phyloP scores from a whole-genome alignment of 2,797 vertebrate genomes.

The Iguana delicatissima region DNA sequence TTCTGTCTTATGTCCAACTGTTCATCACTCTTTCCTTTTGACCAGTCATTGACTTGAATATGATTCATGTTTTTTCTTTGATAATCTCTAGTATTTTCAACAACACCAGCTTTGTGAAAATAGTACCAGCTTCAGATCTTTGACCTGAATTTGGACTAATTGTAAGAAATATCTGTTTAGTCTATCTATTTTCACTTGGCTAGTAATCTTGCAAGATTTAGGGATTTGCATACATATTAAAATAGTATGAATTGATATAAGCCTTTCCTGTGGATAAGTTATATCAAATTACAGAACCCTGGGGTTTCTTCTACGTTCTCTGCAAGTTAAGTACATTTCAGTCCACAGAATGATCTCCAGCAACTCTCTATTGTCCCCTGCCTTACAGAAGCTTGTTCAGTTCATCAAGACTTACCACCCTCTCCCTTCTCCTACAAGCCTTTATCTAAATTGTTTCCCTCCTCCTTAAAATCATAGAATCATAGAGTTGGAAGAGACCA shows the following conservation, averaged over 20 bases:
- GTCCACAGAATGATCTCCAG: not conserved
- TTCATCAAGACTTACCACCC: not conserved
- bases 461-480: not conserved
- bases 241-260: slow-evolving; percentile 58
- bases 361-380: not conserved
- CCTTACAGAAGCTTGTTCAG: not conserved
- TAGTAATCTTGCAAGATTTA: slow-evolving; percentile 58
- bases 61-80: slow-evolving; percentile 40
- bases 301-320: slow-evolving; percentile 28
- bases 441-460: not conserved
- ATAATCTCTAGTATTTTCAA: slow-evolving; percentile 38
- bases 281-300: slow-evolving; percentile 28
- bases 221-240: slow-evolving; percentile 59
- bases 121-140: slow-evolving; percentile 22
- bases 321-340: slow-evolving; percentile 50
- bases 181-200: slow-evolving; percentile 41
- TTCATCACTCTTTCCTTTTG: slow-evolving; percentile 56
- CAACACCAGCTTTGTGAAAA: slow-evolving; percentile 22
- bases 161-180: slow-evolving; percentile 57
- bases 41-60: slow-evolving; percentile 67
- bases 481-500: no score
- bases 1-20: slow-evolving; percentile 64
- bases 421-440: not conserved
- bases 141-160: slow-evolving; percentile 60
- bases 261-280: slow-evolving; percentile 32